Evolutionary conservation across 2,888 invertebrate genomes (phyloP).

Genomic region (Parapristionchus giblindavisi): DNA sequence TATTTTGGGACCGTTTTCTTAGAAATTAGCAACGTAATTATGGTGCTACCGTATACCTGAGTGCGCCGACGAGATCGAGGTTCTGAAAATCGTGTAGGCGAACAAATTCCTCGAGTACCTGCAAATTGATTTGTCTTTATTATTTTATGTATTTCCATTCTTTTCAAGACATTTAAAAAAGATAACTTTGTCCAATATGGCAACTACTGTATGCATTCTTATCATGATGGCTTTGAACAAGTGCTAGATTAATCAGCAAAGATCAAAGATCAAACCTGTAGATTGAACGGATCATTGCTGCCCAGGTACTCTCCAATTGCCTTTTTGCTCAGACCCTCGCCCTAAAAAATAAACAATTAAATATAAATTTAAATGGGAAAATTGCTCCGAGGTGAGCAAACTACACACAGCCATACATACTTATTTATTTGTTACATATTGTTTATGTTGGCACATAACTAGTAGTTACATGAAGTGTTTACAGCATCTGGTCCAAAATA

Average conservation of each 20-base stretch:
- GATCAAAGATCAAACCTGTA: slow-evolving; percentile 39
- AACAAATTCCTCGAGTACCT: slow-evolving; percentile 47
- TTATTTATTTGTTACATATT: too few relatives aligned
- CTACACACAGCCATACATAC: too few relatives aligned
- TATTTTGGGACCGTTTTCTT: too few relatives aligned
- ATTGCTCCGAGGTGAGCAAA: background rate
- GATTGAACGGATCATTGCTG: slow-evolving; percentile 47
- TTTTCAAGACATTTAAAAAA: background rate
- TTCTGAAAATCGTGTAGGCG: slow-evolving; percentile 49
- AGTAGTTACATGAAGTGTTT: too few relatives aligned
- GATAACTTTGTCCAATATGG: background rate
- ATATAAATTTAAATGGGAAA: background rate
- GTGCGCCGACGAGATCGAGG: slow-evolving; percentile 51
- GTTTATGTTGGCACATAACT: too few relatives aligned
- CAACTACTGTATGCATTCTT: background rate
- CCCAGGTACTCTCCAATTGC: slow-evolving; percentile 55
- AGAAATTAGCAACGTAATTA: too few relatives aligned
- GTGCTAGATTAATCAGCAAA: background rate
- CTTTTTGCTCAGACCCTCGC: slow-evolving; percentile 53
- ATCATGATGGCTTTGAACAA: background rate
- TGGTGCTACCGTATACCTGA: too few relatives aligned
- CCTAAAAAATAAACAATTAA: slow-evolving; percentile 40
- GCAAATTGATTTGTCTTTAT: background rate
- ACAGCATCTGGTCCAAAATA: too few relatives aligned
- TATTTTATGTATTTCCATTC: background rate